These are phyloP conservation scores for Melinaea marsaeus DNA, from an alignment of 2,888 invertebrate genomes.

Conservation along the genomic window DNA sequence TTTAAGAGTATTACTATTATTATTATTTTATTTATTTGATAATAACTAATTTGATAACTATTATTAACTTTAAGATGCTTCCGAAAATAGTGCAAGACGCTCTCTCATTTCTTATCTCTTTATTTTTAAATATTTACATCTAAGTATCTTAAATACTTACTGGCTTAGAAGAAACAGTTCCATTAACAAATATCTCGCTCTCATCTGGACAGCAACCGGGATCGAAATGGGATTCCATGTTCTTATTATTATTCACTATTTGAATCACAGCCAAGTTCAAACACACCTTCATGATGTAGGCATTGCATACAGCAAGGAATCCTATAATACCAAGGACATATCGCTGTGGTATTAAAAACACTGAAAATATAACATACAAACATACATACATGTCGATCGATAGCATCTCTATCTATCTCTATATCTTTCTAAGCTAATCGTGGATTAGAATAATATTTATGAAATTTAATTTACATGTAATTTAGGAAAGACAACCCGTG, in stretches of 20 bases:
- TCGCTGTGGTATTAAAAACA: slow-evolving; percentile 82
- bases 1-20: no score
- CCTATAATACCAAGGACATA: slow-evolving; percentile 86
- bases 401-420: no score
- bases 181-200: slow-evolving; percentile 52
- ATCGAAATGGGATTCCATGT: slow-evolving; percentile 50
- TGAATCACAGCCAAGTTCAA: slow-evolving; percentile 84
- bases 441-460: no score
- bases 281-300: slow-evolving; percentile 86
- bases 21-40: no score
- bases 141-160: slow-evolving; percentile 42
- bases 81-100: no score
- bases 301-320: slow-evolving; percentile 84
- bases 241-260: slow-evolving; percentile 76
- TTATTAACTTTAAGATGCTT: no score
- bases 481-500: no score
- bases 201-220: slow-evolving; percentile 67
- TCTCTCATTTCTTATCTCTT: no score
- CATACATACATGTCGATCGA: background rate
- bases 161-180: slow-evolving; percentile 56
- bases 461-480: no score
- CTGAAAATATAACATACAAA: slow-evolving; percentile 60
- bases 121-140: slow-evolving; percentile 33
- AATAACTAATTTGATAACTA: no score
- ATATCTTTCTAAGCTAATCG: no score